Evolutionary conservation across 2,113 vertebrate species (phyloP).

Genomic region (Nyctereutes procyonoides): DNA sequence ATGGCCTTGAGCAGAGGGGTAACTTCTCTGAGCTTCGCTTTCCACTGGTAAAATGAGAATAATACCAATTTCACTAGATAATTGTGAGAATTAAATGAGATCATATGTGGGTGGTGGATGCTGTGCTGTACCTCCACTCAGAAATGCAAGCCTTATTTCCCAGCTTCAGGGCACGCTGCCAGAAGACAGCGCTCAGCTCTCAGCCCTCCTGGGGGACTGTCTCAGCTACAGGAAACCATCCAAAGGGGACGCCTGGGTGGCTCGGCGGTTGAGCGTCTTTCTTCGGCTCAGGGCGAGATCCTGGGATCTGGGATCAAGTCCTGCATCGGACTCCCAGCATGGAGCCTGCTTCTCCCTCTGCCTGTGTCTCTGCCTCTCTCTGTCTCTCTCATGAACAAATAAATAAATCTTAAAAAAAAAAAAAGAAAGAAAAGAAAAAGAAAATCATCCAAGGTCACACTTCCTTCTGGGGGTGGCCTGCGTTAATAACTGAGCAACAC

Average conservation of each 20-base stretch:
- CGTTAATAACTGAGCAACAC: fast-evolving
- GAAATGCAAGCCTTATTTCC: background rate
- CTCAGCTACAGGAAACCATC: background rate
- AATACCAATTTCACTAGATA: background rate
- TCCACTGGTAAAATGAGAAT: background rate
- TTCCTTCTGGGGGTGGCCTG: background rate
- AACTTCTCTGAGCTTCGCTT: background rate
- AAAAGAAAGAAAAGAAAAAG: no score
- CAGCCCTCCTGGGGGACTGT: background rate
- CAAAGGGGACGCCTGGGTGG: no score
- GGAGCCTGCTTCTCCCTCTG: no score
- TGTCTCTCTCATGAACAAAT: no score
- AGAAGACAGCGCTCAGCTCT: background rate
- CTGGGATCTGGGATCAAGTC: no score
- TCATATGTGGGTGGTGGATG: no score
- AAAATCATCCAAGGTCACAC: no score
- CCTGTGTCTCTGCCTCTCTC: no score
- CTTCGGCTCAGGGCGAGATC: no score
- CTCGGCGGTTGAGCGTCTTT: no score
- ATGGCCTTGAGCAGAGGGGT: background rate
- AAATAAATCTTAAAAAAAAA: no score
- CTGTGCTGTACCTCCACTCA: background rate
- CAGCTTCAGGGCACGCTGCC: background rate
- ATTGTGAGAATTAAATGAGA: background rate
- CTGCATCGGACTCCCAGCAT: no score